Percentiles rank a stretch among this genome's conserved stretches.
Evolutionary conservation across 2,797 vertebrate genomes (phyloP).

Genomic region (Poecilia gillii): DNA sequence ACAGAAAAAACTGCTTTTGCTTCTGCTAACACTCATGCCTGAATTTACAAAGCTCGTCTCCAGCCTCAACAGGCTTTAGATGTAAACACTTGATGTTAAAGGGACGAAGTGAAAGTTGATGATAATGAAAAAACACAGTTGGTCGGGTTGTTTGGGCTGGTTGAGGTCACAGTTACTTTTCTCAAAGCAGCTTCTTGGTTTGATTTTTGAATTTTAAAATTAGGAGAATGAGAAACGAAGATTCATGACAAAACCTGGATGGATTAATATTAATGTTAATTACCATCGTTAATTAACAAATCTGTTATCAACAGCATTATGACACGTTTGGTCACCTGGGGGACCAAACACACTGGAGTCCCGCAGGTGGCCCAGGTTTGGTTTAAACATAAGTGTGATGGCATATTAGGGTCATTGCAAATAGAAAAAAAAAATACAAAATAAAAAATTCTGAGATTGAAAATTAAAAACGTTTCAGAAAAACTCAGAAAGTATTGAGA

Average conservation of each 20-base stretch:
- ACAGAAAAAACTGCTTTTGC: no score
- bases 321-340: slow-evolving; percentile 8
- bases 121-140: slow-evolving; percentile 10
- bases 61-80: neutral
- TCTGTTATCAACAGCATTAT: slow-evolving; percentile 8
- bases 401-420: no score
- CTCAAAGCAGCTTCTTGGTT: slow-evolving; percentile 48
- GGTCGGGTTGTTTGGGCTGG: slow-evolving; percentile 62
- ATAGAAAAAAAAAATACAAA: no score
- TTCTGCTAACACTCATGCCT: neutral
- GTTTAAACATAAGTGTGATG: slow-evolving; percentile 23
- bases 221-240: slow-evolving; percentile 17
- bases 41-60: neutral
- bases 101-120: slow-evolving; percentile 1
- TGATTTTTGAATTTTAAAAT: slow-evolving; percentile 17
- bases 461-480: no score
- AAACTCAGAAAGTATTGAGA: neutral
- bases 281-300: slow-evolving; percentile 6
- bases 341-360: slow-evolving; percentile 17
- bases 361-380: no score
- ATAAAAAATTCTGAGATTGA: no score
- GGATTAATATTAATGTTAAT: slow-evolving; percentile 13
- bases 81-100: slow-evolving; percentile 33
- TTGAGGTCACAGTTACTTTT: slow-evolving; percentile 59
- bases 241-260: slow-evolving; percentile 30